Conservation (phyloP, 2,797 vertebrate species). For the Vespertilio murinus region DNA sequence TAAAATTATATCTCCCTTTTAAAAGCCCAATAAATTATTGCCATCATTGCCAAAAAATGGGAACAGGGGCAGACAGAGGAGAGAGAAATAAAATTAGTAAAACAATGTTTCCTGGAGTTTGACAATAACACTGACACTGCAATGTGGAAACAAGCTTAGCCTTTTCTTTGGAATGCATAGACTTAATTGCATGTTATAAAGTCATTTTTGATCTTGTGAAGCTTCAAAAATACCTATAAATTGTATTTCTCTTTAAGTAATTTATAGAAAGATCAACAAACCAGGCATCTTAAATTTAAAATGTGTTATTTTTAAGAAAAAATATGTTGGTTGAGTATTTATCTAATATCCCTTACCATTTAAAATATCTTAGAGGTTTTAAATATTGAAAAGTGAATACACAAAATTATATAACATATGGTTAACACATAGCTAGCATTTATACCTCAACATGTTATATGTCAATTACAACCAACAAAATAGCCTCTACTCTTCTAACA, state of each 20-base stretch:
- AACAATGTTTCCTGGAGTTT: not conserved
- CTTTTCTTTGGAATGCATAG: not conserved
- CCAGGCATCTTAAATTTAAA: not conserved
- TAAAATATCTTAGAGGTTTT: conserved; percentile 9
- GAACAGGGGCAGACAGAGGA: not conserved
- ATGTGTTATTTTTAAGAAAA: not conserved
- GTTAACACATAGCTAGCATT: not conserved
- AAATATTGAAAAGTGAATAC: not conserved
- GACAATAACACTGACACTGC: not conserved
- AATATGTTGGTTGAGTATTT: not conserved
- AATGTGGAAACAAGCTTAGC: not conserved
- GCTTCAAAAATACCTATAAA: not conserved
- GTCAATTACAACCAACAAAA: not conserved
- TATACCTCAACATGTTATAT: not conserved
- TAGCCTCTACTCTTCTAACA: not conserved
- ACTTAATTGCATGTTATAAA: not conserved
- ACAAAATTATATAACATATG: not conserved
- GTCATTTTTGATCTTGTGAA: not conserved
- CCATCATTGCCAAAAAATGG: not conserved
- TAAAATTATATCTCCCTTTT: not conserved
- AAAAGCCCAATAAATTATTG: not conserved
- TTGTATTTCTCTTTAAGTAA: not conserved
- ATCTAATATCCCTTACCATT: not conserved
- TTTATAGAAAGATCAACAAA: not conserved
- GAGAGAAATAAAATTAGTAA: not conserved